phyloP scores from a whole-genome alignment of 2,113 vertebrate genomes.

The Dipodomys ordii region DNA sequence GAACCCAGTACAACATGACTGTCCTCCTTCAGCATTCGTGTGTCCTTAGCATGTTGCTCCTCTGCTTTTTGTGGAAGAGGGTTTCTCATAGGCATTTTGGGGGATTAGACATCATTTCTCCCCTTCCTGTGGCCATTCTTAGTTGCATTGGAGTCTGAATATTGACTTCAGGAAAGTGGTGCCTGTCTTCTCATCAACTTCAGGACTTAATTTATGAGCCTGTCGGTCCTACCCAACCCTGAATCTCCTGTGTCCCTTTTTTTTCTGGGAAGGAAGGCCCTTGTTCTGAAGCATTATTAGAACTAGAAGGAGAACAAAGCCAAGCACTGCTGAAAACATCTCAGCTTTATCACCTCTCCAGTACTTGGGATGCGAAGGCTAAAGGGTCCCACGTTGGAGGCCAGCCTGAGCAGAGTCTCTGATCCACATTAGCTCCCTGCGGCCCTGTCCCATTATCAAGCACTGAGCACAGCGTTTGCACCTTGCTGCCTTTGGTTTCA shows the following conservation, averaged over 20 bases:
- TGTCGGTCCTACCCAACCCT: too few species aligned
- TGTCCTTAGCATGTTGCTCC: background rate
- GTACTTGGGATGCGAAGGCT: background rate
- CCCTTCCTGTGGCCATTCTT: background rate
- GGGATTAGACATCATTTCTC: background rate
- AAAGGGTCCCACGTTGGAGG: too few species aligned
- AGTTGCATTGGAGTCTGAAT: background rate
- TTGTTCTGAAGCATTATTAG: background rate
- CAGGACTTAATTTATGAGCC: background rate
- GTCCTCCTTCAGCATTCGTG: background rate
- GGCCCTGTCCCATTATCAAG: background rate
- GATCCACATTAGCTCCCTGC: background rate
- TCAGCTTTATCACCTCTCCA: too few species aligned
- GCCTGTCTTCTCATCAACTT: background rate
- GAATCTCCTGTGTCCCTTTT: background rate
- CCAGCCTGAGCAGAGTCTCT: background rate
- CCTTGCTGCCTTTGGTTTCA: background rate
- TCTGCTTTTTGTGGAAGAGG: background rate
- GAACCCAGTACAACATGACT: background rate
- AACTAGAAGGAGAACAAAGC: background rate
- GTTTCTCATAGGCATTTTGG: background rate
- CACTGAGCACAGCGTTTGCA: rapidly evolving
- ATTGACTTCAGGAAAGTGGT: background rate
- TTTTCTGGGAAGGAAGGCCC: background rate
- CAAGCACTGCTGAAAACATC: background rate